Percentiles rank a stretch among this genome's conserved stretches.
Conservation (phyloP, 2,888 invertebrate species). For the Chelonus formosanus region DNA sequence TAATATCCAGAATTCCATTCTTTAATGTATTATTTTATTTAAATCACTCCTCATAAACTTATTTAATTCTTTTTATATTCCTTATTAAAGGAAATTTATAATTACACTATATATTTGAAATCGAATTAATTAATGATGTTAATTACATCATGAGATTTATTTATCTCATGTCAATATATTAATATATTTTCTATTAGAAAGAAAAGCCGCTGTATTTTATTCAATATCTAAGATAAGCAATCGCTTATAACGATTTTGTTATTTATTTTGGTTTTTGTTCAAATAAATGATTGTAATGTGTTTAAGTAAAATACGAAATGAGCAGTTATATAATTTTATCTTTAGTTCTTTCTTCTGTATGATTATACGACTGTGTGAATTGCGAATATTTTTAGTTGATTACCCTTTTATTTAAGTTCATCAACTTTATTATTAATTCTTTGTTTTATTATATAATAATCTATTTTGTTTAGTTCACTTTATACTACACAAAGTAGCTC, state of each 20-base stretch:
- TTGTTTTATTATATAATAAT: slow-evolving; percentile 23
- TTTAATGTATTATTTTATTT: slow-evolving; percentile 15
- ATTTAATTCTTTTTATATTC: slow-evolving; percentile 10
- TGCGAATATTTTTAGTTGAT: too few relatives aligned
- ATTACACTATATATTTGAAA: slow-evolving; percentile 10
- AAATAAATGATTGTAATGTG: neutral
- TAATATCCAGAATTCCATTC: neutral
- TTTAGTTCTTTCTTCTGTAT: neutral
- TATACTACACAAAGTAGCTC: slow-evolving; percentile 17
- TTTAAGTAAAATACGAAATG: slow-evolving; percentile 14
- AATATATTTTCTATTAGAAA: neutral
- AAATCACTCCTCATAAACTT: slow-evolving; percentile 5
- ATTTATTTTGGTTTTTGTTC: slow-evolving; percentile 6
- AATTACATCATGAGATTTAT: neutral
- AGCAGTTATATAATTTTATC: slow-evolving; percentile 22
- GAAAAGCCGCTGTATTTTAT: too few relatives aligned
- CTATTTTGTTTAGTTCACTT: slow-evolving; percentile 8
- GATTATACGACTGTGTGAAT: too few relatives aligned
- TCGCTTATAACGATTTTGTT: neutral
- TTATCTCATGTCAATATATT: too few relatives aligned
- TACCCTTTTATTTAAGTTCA: neutral
- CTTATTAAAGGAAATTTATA: slow-evolving; percentile 4
- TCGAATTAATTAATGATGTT: neutral
- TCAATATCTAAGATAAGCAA: too few relatives aligned
- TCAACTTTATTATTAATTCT: slow-evolving; percentile 18